Evolutionary conservation across 2,113 vertebrate species (phyloP).

Genomic region (Trematocara zebra): DNA sequence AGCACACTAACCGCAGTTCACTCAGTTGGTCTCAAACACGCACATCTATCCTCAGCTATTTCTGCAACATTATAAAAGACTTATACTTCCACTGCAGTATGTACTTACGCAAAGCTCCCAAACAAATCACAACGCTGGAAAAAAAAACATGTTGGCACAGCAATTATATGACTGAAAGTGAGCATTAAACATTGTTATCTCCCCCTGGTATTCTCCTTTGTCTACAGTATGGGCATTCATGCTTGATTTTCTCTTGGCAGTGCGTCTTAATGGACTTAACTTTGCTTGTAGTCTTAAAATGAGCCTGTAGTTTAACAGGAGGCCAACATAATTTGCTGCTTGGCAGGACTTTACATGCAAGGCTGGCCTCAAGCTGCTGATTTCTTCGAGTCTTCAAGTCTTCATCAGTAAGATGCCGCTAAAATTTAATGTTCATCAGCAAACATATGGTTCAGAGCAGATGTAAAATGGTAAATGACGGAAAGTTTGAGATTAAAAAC

Average conservation of each 20-base stretch:
- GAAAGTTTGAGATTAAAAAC: not conserved
- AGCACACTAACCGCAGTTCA: slow-evolving; percentile 15
- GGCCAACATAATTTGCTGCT: not conserved
- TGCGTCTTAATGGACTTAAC: not conserved
- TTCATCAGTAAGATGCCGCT: not conserved
- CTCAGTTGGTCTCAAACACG: slow-evolving; percentile 9
- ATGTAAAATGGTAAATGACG: not conserved
- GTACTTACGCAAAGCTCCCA: not conserved
- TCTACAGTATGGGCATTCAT: not conserved
- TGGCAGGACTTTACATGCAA: not conserved
- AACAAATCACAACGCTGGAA: not conserved
- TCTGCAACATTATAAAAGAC: not conserved
- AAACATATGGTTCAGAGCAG: not conserved
- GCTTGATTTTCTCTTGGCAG: not conserved
- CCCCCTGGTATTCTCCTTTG: not conserved
- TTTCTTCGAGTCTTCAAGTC: not conserved
- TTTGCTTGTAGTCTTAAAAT: not conserved
- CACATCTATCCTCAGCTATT: slow-evolving; percentile 23
- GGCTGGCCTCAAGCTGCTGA: not conserved
- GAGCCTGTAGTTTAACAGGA: not conserved
- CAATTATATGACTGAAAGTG: not conserved
- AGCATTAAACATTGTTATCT: not conserved
- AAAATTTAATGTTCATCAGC: not conserved
- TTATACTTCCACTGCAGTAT: not conserved
- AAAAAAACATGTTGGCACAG: not conserved